Conservation (phyloP, 2,113 vertebrate species). For the Onychorhynchus coronatus region DNA sequence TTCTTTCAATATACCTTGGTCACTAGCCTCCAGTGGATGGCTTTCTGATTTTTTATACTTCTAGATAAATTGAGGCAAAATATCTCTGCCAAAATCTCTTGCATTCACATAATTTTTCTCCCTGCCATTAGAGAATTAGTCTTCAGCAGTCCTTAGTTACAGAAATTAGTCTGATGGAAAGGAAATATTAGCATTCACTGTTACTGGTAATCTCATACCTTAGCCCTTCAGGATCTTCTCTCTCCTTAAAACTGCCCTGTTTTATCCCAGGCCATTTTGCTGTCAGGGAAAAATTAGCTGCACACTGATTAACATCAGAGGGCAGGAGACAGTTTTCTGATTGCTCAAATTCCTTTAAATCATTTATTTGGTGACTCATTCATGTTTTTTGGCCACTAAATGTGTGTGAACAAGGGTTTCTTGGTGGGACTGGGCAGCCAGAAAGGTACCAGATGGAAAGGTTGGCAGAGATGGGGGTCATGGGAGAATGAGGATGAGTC, state of each 20-base stretch:
- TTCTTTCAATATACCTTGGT: neutral
- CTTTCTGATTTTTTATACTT: neutral
- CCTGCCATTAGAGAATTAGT: neutral
- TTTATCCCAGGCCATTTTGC: neutral
- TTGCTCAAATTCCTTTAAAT: neutral
- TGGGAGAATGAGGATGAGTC: neutral
- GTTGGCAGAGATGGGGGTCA: neutral
- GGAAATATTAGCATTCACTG: neutral
- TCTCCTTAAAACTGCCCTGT: neutral
- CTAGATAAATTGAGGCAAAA: neutral
- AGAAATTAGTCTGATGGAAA: neutral
- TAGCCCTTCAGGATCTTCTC: neutral
- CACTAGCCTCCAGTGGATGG: neutral
- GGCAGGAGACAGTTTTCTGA: neutral
- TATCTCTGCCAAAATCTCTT: neutral
- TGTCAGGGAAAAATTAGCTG: neutral
- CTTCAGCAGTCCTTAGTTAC: neutral
- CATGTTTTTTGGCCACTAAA: neutral
- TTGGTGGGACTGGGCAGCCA: neutral
- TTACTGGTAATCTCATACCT: neutral
- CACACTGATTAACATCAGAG: neutral
- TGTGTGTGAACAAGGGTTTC: neutral
- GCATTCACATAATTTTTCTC: neutral
- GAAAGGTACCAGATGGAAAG: slow-evolving; percentile 15
- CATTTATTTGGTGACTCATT: neutral